These are phyloP conservation scores for Andrena bicolor DNA, from an alignment of 2,888 invertebrate species.

Conservation along the genomic window DNA sequence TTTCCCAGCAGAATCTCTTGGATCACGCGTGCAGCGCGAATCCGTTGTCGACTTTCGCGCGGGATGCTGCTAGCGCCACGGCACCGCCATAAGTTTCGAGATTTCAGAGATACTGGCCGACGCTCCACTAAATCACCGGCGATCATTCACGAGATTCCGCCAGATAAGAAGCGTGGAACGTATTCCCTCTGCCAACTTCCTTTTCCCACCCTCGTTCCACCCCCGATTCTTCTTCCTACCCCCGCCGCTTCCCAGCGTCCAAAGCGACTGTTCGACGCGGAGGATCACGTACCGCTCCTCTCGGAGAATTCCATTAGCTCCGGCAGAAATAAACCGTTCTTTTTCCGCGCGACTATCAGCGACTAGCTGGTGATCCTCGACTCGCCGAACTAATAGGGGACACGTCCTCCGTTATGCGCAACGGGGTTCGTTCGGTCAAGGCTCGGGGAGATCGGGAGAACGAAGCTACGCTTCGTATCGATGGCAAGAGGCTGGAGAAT, in stretches of 20 bases:
- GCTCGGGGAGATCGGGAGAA: slow-evolving; percentile 5
- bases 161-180: slow-evolving; percentile 67
- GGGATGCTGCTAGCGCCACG: slow-evolving; percentile 55
- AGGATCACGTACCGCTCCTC: slow-evolving; percentile 6
- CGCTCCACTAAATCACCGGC: slow-evolving; percentile 75
- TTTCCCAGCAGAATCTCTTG: slow-evolving; percentile 20
- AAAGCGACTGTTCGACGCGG: neutral
- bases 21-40: slow-evolving; percentile 33
- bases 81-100: slow-evolving; percentile 67
- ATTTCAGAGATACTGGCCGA: slow-evolving; percentile 66
- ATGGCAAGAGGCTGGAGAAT: neutral
- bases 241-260: neutral
- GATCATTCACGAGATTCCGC: slow-evolving; percentile 77
- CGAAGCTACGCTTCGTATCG: slow-evolving; percentile 26
- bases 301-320: slow-evolving; percentile 40
- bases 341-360: no score
- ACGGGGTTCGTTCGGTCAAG: slow-evolving; percentile 34
- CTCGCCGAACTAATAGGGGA: slow-evolving; percentile 41
- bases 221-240: neutral
- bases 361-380: slow-evolving; percentile 6
- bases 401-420: slow-evolving; percentile 18
- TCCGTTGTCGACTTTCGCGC: slow-evolving; percentile 61
- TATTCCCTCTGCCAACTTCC: slow-evolving; percentile 61
- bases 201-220: neutral
- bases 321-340: slow-evolving; percentile 39